phyloP scores from a whole-genome alignment of 92 coral and sea anemone genomes.

The Porites divaricata region DNA sequence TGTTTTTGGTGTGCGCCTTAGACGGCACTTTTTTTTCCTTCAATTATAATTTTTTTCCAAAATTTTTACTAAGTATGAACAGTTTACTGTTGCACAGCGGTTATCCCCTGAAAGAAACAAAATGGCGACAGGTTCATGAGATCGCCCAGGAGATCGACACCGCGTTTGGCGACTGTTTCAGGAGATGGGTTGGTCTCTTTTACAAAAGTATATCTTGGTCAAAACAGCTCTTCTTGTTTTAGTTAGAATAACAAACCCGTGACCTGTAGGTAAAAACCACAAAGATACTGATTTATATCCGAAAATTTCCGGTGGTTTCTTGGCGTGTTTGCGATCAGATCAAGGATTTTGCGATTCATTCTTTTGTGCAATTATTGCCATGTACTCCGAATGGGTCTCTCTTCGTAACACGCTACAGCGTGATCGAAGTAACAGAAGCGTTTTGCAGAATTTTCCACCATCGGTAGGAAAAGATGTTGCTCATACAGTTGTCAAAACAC shows the following conservation, averaged over 20 bases:
- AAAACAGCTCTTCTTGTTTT: neutral
- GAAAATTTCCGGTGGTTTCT: too few species aligned
- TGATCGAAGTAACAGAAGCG: constrained; percentile 83
- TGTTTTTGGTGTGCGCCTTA: neutral
- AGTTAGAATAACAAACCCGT: neutral
- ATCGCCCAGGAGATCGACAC: neutral
- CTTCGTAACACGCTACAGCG: constrained; percentile 74
- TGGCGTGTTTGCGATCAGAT: neutral
- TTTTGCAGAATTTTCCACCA: constrained; percentile 77
- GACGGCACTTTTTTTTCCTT: too few species aligned
- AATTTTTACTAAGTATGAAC: neutral
- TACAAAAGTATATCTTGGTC: too few species aligned
- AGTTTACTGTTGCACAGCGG: constrained; percentile 6
- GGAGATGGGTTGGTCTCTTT: too few species aligned
- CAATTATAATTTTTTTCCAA: too few species aligned
- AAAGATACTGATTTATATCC: neutral
- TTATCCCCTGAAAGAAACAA: constrained; percentile 17
- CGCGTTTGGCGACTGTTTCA: too few species aligned
- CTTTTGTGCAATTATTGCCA: constrained; percentile 20
- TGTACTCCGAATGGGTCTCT: constrained; percentile 99
- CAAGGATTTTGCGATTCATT: neutral
- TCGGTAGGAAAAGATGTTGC: constrained; percentile 92
- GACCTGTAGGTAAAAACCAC: neutral
- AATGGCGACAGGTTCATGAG: constrained; percentile 12
- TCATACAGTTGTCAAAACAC: constrained; percentile 78